Conservation (phyloP, 2,888 invertebrate species). For the Temnothorax ravouxi region DNA sequence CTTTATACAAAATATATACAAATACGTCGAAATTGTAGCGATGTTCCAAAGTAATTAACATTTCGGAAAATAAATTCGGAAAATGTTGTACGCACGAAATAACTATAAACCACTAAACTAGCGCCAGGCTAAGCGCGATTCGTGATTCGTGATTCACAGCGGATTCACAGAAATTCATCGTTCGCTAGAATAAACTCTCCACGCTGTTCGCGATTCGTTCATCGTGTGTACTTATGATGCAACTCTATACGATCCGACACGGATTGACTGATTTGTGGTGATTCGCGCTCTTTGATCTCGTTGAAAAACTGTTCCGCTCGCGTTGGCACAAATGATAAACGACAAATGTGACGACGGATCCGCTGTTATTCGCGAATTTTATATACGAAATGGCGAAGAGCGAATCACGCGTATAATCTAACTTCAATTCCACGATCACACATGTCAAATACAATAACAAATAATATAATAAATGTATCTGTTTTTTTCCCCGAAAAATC, state of each 20-base stretch:
- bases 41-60: neutral
- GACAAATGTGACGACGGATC: neutral
- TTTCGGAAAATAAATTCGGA: conserved; percentile 9
- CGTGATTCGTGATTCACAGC: neutral
- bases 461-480: neutral
- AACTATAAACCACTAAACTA: neutral
- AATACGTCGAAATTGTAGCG: neutral
- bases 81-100: neutral
- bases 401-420: neutral
- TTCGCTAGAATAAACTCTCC: too few relatives aligned
- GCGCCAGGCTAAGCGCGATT: neutral
- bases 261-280: neutral
- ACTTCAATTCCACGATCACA: neutral
- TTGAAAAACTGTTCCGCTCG: neutral
- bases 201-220: neutral
- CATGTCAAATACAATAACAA: neutral
- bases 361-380: neutral
- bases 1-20: neutral
- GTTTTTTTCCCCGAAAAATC: too few relatives aligned
- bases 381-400: neutral
- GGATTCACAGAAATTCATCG: neutral
- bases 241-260: neutral
- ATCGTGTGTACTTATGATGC: neutral
- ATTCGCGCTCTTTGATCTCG: neutral
- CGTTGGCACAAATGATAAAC: neutral